Conservation (phyloP, 2,113 vertebrate genomes). For the Nettapus auritus region DNA sequence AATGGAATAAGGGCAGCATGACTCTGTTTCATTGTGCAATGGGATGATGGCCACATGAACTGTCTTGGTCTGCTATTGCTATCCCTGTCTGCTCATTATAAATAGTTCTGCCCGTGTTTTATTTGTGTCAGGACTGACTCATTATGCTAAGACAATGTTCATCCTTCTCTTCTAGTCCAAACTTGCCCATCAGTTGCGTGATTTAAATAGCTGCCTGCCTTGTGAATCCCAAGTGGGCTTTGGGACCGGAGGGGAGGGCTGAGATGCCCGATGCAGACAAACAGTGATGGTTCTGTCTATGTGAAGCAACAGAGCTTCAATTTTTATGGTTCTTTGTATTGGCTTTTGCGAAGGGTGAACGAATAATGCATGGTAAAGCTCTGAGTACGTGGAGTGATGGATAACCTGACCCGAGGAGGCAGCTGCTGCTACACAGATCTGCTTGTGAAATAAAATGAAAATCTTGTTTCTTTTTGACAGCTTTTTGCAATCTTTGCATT, state of each 20-base stretch:
- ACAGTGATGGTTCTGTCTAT: neutral
- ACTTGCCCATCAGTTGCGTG: neutral
- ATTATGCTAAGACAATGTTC: neutral
- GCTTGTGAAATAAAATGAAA: neutral
- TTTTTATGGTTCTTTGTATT: neutral
- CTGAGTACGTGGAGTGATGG: neutral
- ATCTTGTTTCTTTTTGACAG: slow-evolving; percentile 75
- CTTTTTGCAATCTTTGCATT: slow-evolving; percentile 99
- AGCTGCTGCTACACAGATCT: neutral
- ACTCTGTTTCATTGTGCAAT: neutral
- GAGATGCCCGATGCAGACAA: neutral
- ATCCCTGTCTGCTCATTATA: neutral
- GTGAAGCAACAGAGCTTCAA: neutral
- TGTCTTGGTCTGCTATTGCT: neutral
- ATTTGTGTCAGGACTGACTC: neutral
- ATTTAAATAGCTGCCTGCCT: neutral
- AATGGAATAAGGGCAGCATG: neutral
- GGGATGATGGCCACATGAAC: fast-evolving
- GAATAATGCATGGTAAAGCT: neutral
- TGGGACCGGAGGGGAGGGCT: neutral
- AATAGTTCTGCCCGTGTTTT: neutral
- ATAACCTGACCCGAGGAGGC: neutral
- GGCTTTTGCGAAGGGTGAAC: neutral
- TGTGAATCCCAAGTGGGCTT: neutral
- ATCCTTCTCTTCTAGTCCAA: neutral